phyloP scores from a whole-genome alignment of 37 sponge, comb jelly and placozoan genomes.

The Cliona cf. orientalis region DNA sequence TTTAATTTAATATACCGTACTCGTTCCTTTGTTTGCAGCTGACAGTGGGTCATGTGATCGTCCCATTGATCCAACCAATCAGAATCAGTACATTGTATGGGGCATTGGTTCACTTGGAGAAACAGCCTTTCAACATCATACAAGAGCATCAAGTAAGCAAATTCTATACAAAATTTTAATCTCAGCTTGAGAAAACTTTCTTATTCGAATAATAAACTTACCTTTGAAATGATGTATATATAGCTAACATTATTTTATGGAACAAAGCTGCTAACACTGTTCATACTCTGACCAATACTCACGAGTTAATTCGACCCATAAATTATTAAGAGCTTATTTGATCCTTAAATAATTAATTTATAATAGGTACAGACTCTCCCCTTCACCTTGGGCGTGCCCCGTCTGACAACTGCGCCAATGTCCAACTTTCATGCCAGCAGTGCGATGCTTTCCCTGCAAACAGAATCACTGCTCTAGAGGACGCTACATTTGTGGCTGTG shows the following conservation, averaged over 20 bases:
- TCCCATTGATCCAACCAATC: slow-evolving; percentile 21
- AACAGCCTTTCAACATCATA: slow-evolving; percentile 57
- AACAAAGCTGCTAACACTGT: too few relatives aligned
- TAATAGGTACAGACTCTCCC: slow-evolving; percentile 2
- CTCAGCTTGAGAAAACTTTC: too few relatives aligned
- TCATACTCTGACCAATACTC: too few relatives aligned
- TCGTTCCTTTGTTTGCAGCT: not conserved
- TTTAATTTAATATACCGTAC: too few relatives aligned
- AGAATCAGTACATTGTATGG: slow-evolving; percentile 67
- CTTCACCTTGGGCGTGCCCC: slow-evolving; percentile 15
- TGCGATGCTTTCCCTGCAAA: not conserved
- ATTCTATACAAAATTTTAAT: too few relatives aligned
- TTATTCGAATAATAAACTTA: too few relatives aligned
- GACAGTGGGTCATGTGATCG: slow-evolving; percentile 19
- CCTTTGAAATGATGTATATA: too few relatives aligned
- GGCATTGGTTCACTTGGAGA: slow-evolving; percentile 53
- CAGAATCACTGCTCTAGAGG: not conserved
- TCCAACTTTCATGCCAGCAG: not conserved
- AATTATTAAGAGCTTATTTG: too few relatives aligned
- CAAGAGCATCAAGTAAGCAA: too few relatives aligned
- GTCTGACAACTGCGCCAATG: not conserved
- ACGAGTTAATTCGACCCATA: too few relatives aligned
- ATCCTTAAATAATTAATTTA: too few relatives aligned
- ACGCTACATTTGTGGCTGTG: slow-evolving; percentile 46
- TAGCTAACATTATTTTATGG: too few relatives aligned